These are phyloP conservation scores for Bubo scandiacus DNA, from an alignment of 2,113 vertebrate genomes.

Conservation along the genomic window DNA sequence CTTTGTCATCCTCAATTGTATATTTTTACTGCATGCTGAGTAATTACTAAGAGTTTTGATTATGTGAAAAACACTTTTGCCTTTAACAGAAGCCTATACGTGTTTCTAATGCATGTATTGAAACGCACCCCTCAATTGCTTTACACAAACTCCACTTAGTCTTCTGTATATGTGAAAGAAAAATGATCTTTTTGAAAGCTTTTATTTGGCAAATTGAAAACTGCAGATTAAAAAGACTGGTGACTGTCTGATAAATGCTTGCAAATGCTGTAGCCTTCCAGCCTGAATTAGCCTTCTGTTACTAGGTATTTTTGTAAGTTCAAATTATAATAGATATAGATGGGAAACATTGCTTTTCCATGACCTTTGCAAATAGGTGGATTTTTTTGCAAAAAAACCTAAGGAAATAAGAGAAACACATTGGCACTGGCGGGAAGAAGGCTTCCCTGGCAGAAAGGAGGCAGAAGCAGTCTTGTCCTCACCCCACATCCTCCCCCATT, in stretches of 20 bases:
- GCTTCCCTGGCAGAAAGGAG: neutral
- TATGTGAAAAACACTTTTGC: neutral
- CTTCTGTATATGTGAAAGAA: neutral
- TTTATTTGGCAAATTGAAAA: slow-evolving; percentile 4
- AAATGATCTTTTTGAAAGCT: neutral
- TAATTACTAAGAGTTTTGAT: slow-evolving; percentile 38
- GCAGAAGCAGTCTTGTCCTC: neutral
- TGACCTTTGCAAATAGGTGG: neutral
- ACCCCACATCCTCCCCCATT: neutral
- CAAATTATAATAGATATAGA: neutral
- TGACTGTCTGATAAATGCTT: neutral
- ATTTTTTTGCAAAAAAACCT: neutral
- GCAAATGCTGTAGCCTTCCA: neutral
- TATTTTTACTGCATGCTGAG: slow-evolving; percentile 30
- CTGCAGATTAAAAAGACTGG: neutral
- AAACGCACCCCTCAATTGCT: neutral
- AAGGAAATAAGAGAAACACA: neutral
- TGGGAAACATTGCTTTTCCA: neutral
- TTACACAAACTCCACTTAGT: neutral
- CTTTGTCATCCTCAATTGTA: slow-evolving; percentile 6
- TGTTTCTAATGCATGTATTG: neutral
- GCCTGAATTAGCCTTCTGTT: neutral
- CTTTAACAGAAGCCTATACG: neutral
- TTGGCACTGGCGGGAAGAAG: neutral
- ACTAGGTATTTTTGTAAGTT: neutral